Base-by-base conservation (phyloP, 2,888 invertebrate species). In the Heliconius hortense region DNA sequence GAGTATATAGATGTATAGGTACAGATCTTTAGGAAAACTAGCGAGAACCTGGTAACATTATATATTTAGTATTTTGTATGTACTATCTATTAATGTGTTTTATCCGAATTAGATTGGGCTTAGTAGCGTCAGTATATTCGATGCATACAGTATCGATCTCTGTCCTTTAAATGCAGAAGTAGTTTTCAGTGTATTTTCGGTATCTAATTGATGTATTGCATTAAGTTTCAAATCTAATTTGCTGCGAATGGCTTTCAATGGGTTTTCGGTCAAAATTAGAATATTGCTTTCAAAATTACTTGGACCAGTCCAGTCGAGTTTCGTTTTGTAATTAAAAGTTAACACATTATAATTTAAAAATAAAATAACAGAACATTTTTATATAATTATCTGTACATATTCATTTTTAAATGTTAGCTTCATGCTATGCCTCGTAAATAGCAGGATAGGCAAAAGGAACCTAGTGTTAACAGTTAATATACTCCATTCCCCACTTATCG, bases 111-210 rank as follows among this genome's bases (percentile, higher is more conserved):
- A 63, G 5, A 28, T 18, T 28, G 28, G 18, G 35, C 21, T 64
- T 15, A 21, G n/a, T 15, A 21, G n/a, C 3, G 24, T 39, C 39
- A 64, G 35, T 39, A 64, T 11, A n/a, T 15, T 11, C 13, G 15
- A 66, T 66, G 64, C 5, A n/a, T n/a, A 64, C 35, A 21, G 63
- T 64, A 66, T 66, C 24, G 7, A 66, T 66, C 39, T 66, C n/a
- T 43, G 39, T 66, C 66, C 39, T 43, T 18, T 43, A 24, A 66
- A 39, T 66, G 24, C 1, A 39, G 24, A 39, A 66, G 24, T 24
- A 15, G 3, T 39, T 64, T 39, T 66, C 13, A 35, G 8, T 66
- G 26, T 43, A 43, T 66, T 66, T 43, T 43, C 39, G 66, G 39
- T 39, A 66, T 66, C 24, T 39, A 66, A 66, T 66, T 66, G 39